Evolutionary conservation across 2,888 invertebrate genomes (phyloP), one percentile per base, ranked within the genome.

Genomic region (Cheilosia vernalis): DNA sequence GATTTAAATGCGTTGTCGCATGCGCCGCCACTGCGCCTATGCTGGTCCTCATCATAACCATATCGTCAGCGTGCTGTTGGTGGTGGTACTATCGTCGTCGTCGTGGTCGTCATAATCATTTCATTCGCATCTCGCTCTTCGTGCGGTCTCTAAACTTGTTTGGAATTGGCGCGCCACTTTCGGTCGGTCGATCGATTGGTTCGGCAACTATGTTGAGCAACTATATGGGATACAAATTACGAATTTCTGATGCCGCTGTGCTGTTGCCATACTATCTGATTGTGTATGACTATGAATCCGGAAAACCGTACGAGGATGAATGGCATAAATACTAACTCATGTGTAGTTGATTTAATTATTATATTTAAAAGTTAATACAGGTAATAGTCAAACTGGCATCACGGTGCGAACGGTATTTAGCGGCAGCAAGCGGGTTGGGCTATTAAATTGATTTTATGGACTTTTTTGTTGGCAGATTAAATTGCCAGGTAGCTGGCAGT

Each of bases 1-100:
- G 85, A 81, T 85, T 85, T 85, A 81, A 81, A 85, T 81, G 80
- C 76, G 67, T 76, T 85, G 85, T 85, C 85, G 80, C 85, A 81
- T 76, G 61, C 55, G 19, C 80, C 60, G 80, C 74, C 56, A 9
- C 60, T 24, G 33, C 67, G 15, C 51, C 27, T 33, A 33, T 61
- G 30, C 72, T 56, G 47, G 27, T 64, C 42, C 53, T 66, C 72
- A 40, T 67, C 70, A 72, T 76, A 33, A 80, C 56, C 66, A 66
- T 30, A 42, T 24, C 24, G 17, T 10, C 37, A 5, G 24, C 21
- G 24, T 1, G 24, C 4, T 21, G 27, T 55, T 61, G 47, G 63
- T 40, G 51, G 42, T 42, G 24, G 19, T 37, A 13, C 37, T 37
- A 24, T 60, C 58, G 27, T 24, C 15, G 13, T 27, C 53, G 13